A percentile compares a stretch with the other conserved stretches of the same genome.
Evolutionary conservation across 2,113 vertebrate species (phyloP).

Genomic region (Tinamus guttatus): DNA sequence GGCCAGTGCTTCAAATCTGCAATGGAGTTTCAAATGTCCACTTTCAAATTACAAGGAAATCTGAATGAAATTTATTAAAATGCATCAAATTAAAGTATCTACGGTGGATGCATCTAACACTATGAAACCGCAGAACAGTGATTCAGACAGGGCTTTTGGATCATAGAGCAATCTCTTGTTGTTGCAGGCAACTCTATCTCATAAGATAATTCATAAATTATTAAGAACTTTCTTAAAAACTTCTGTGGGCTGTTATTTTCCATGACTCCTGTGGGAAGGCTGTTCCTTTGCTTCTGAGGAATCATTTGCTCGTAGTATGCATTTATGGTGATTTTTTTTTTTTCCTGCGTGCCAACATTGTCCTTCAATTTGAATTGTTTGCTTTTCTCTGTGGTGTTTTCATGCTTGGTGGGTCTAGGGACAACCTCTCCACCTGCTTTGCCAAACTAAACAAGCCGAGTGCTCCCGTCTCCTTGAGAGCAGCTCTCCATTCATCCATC

Average conservation of each 20-base stretch:
- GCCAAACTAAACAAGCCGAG: background rate
- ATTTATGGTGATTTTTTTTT: background rate
- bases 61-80: background rate
- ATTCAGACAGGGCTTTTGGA: background rate
- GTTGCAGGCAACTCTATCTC: background rate
- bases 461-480: background rate
- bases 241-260: background rate
- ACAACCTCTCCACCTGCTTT: background rate
- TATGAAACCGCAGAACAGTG: fast-evolving
- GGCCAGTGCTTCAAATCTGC: background rate
- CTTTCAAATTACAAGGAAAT: fast-evolving
- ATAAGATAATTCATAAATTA: background rate
- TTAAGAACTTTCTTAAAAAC: background rate
- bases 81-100: background rate
- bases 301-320: background rate
- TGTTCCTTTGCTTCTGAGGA: background rate
- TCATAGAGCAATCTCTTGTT: background rate
- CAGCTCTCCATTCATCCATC: background rate
- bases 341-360: background rate
- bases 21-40: background rate
- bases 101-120: fast-evolving
- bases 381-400: background rate
- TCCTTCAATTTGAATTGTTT: background rate
- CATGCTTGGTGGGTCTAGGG: background rate
- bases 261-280: background rate